Evolutionary conservation across 2,113 vertebrate genomes (phyloP).

Genomic region (Proteles cristata): DNA sequence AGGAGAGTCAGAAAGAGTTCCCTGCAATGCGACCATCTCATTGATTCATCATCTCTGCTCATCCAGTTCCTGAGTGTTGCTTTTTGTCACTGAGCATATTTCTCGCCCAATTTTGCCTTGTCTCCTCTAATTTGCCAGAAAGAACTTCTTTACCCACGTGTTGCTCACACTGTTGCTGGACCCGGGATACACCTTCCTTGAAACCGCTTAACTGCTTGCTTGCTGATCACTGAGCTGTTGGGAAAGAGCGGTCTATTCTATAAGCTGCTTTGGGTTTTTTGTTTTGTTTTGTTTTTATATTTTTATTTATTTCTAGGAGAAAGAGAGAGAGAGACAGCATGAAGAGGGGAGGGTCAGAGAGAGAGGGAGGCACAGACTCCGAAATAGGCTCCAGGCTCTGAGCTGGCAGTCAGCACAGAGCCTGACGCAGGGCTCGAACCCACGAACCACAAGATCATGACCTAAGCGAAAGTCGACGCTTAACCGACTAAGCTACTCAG

Average conservation of each 20-base stretch:
- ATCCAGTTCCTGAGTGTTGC: background rate
- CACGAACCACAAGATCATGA: too few species aligned
- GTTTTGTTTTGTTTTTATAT: too few species aligned
- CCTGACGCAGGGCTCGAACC: too few species aligned
- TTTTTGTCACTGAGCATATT: background rate
- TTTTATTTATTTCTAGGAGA: too few species aligned
- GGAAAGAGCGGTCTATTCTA: background rate
- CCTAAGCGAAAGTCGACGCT: too few species aligned
- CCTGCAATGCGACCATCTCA: fast-evolving
- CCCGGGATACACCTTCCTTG: background rate
- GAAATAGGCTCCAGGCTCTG: too few species aligned
- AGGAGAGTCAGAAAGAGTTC: background rate
- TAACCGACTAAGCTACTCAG: too few species aligned
- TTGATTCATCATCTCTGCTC: fast-evolving
- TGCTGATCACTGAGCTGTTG: background rate
- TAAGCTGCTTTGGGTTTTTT: background rate
- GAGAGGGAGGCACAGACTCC: too few species aligned
- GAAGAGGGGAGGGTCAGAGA: too few species aligned
- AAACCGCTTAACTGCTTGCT: fast-evolving
- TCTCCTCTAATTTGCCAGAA: background rate
- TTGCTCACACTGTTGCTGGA: background rate
- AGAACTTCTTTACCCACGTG: background rate
- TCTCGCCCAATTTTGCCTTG: background rate
- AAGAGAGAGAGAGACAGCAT: too few species aligned
- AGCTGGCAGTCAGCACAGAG: too few species aligned